Conservation (phyloP, 2,797 vertebrate species). For the Parauchenoglanis ngamensis region DNA sequence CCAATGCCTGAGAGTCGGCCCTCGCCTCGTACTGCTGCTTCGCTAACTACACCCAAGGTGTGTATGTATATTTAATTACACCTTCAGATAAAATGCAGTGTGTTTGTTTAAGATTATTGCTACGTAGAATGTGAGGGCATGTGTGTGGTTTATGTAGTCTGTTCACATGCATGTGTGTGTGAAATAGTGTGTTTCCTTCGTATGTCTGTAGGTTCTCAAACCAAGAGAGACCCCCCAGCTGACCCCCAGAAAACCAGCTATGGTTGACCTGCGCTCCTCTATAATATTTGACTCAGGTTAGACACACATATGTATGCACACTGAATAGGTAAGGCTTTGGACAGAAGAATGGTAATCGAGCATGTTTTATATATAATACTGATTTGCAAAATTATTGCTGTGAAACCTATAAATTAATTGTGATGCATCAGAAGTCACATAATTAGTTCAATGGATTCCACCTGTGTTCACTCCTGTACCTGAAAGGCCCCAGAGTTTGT, state of each 20-base stretch:
- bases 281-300: slow-evolving; percentile 87
- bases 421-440: neutral
- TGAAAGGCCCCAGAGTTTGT: neutral
- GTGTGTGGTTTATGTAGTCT: neutral
- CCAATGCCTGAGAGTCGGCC: slow-evolving; percentile 83
- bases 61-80: slow-evolving; percentile 11
- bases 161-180: neutral
- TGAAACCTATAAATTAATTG: neutral
- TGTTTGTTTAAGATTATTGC: slow-evolving; percentile 12
- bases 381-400: neutral
- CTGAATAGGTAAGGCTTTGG: neutral
- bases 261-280: slow-evolving; percentile 81
- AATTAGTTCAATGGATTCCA: neutral
- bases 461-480: neutral
- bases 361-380: neutral
- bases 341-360: neutral
- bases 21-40: slow-evolving; percentile 60
- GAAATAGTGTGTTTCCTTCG: slow-evolving; percentile 31
- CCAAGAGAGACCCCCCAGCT: slow-evolving; percentile 75
- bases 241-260: slow-evolving; percentile 71
- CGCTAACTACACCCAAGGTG: slow-evolving; percentile 76
- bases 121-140: neutral
- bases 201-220: slow-evolving; percentile 49
- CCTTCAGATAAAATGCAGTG: neutral
- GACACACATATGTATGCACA: neutral